phyloP scores from a whole-genome alignment of 2,888 invertebrate species.

The Lasioglossum marginatum region DNA sequence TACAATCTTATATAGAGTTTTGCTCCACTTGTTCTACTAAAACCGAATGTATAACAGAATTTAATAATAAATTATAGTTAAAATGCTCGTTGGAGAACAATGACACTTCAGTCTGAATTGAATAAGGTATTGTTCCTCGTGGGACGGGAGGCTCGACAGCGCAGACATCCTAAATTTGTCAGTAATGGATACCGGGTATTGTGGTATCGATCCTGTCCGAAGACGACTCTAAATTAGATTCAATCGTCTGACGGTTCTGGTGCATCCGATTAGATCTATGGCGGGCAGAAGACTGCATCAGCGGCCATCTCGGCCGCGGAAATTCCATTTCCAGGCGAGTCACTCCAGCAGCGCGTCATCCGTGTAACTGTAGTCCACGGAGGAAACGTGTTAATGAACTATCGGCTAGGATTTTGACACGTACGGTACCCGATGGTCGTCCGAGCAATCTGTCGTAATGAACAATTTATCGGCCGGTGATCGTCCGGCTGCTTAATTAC shows the following conservation, averaged over 20 bases:
- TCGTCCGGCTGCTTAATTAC: conserved; percentile 46
- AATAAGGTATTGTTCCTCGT: background rate
- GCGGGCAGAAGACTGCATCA: conserved; percentile 46
- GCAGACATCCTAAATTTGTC: background rate
- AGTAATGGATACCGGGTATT: background rate
- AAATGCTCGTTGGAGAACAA: background rate
- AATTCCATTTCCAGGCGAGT: conserved; percentile 58
- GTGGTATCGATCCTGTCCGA: conserved; percentile 20
- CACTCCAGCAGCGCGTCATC: conserved; percentile 27
- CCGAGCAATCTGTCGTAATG: conserved; percentile 44
- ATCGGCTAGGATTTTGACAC: conserved; percentile 37
- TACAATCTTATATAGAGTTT: background rate
- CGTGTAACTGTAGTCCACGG: conserved; percentile 15
- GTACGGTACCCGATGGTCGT: background rate
- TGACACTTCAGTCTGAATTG: background rate
- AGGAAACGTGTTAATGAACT: conserved; percentile 60
- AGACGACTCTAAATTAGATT: conserved; percentile 47
- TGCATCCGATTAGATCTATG: conserved; percentile 42
- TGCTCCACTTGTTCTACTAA: background rate
- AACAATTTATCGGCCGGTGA: conserved; percentile 43
- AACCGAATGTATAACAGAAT: background rate
- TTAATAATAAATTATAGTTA: background rate
- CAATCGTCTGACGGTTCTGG: conserved; percentile 34
- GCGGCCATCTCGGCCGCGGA: conserved; percentile 36
- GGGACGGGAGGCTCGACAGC: background rate